Percentiles rank a stretch among this genome's conserved stretches.
These are phyloP conservation scores for Ifrita kowaldi DNA, from an alignment of 2,113 vertebrate species.

Conservation along the genomic window DNA sequence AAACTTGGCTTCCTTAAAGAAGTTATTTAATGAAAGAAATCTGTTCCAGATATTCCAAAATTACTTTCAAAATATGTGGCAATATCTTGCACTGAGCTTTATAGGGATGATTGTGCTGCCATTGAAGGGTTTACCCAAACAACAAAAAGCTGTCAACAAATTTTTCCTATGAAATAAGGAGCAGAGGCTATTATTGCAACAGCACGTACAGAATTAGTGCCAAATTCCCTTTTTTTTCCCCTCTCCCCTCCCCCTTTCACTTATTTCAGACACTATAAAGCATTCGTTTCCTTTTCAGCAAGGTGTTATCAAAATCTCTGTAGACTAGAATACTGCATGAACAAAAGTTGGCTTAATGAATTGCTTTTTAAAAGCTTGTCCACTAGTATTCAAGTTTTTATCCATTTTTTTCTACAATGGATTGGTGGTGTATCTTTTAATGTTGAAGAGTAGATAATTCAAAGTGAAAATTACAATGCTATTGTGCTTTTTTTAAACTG, in stretches of 20 bases:
- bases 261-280: neutral
- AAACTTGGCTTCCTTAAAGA: neutral
- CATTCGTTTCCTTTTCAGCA: neutral
- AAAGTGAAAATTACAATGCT: neutral
- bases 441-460: neutral
- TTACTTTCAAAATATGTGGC: neutral
- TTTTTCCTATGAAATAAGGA: neutral
- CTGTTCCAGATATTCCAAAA: neutral
- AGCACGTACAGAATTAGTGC: accelerated
- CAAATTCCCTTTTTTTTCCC: neutral
- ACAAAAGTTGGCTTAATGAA: neutral
- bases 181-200: neutral
- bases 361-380: neutral
- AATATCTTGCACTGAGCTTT: neutral
- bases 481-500: neutral
- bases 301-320: neutral
- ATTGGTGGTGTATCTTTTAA: neutral
- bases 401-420: neutral
- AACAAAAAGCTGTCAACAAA: neutral
- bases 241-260: neutral
- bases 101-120: neutral
- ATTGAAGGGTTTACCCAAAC: neutral
- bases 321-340: neutral
- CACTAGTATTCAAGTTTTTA: neutral
- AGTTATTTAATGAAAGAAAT: neutral